Percentiles rank a stretch among this genome's conserved stretches.
These are phyloP conservation scores for Gandaritis pyraliata DNA, from an alignment of 2,888 invertebrate genomes.

Conservation along the genomic window DNA sequence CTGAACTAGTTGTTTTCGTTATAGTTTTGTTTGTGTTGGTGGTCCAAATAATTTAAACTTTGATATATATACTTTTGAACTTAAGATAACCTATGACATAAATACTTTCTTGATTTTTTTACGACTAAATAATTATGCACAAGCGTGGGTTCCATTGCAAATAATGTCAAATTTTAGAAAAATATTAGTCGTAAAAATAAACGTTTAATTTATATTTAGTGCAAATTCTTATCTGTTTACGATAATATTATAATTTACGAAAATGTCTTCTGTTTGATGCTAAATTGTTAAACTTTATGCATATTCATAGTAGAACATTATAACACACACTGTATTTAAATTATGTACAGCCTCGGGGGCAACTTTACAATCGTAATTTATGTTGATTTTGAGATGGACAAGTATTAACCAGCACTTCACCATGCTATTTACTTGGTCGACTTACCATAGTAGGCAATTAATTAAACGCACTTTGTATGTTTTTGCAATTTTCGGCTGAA, in stretches of 20 bases:
- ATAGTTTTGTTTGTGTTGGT: no score
- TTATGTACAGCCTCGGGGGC: no score
- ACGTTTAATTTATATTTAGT: constrained; percentile 23
- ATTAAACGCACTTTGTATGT: no score
- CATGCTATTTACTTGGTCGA: no score
- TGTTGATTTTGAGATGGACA: no score
- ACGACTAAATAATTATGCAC: constrained; percentile 24
- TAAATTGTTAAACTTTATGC: constrained; percentile 10
- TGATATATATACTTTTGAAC: no score
- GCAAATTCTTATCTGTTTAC: constrained; percentile 19
- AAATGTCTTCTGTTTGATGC: constrained; percentile 9
- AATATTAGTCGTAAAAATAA: constrained; percentile 35
- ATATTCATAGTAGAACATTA: constrained; percentile 9
- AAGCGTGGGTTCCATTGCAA: constrained; percentile 32
- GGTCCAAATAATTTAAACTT: no score
- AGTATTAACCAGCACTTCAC: no score
- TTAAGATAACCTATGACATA: constrained; percentile 23
- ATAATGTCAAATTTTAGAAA: constrained; percentile 29
- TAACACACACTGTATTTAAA: background rate
- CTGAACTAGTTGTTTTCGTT: no score
- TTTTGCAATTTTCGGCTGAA: no score
- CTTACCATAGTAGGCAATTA: no score
- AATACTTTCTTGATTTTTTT: background rate
- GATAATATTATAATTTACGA: constrained; percentile 22
- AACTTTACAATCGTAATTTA: no score